Evolutionary conservation across 2,888 invertebrate species (phyloP), one percentile per base, ranked within the genome.

Genomic region (Sinohyriopsis cumingii): DNA sequence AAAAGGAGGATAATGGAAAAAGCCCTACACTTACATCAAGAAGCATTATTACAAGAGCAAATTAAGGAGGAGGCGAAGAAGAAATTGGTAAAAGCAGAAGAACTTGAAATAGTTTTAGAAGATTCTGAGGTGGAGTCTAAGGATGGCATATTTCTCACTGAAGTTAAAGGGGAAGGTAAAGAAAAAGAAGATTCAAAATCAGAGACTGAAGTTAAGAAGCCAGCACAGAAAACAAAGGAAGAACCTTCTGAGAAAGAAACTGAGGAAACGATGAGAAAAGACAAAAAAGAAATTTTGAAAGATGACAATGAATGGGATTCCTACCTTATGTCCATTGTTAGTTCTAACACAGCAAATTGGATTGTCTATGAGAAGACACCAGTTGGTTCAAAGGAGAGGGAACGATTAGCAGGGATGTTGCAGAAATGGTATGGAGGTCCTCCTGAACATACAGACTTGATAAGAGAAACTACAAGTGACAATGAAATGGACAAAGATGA

Each of bases 281-380:
- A 63, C 60, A 55, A 66, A 4, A 45, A 28, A 67, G 55, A 63
- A 69, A 69, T 63, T 53, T 54, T 63, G 20, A 54, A 63, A 63
- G 22, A 72, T 33, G 75, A 75, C 3, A 77, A 79, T 72, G 84
- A 87, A 54, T 89, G 89, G 89, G 90, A 90, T 77, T 83, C 87
- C 15, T 87, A 84, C 76, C 73, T 89, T n/a, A 77, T 90, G 79
- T 85, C 88, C 6, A 77, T 83, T 55, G 67, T 90, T 55, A 88
- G 87, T 74, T 71, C 84, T 45, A 78, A 83, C 60, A 89, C 89
- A n/a, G 89, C 90, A n/a, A 83, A 85, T 62, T 89, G 87, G 88
- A 82, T 89, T 56, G 89, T 89, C 1, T 82, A 86, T 69, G 80
- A 86, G 66, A 79, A 79, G 55, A 84, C 84, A 65, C 69, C 73